Conservation (phyloP, 2,113 vertebrate species). For the Notechis scutatus region DNA sequence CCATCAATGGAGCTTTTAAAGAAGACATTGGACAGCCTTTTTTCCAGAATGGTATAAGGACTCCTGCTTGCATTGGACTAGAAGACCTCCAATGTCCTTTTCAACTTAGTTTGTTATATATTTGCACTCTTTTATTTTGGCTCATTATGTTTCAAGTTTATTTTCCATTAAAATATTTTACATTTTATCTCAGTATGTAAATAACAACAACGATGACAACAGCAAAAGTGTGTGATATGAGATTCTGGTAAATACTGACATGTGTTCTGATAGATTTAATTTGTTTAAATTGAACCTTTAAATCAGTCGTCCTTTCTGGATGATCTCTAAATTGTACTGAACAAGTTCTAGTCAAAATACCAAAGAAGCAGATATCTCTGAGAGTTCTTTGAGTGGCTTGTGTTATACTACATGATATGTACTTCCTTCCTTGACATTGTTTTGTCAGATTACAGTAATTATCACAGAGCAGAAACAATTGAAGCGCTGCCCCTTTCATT, state of each 20-base stretch:
- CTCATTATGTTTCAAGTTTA: not conserved
- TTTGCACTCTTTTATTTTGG: not conserved
- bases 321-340: not conserved
- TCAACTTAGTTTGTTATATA: not conserved
- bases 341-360: not conserved
- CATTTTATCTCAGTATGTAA: not conserved
- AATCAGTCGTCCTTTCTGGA: not conserved
- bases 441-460: not conserved
- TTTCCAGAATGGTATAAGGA: not conserved
- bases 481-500: not conserved
- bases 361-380: constrained; percentile 1
- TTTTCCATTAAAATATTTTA: not conserved
- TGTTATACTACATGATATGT: not conserved
- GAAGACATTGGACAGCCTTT: not conserved
- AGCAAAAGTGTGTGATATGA: not conserved
- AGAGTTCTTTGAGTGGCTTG: not conserved
- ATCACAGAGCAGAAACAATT: not conserved
- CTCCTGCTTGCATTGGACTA: not conserved
- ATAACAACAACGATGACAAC: not conserved
- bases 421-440: not conserved
- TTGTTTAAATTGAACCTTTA: not conserved
- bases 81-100: not conserved
- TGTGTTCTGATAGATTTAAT: not conserved
- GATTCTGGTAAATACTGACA: not conserved
- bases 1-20: not conserved